These are phyloP conservation scores for Palaemon carinicauda DNA, from an alignment of 1,140 invertebrate species.

Conservation along the genomic window DNA sequence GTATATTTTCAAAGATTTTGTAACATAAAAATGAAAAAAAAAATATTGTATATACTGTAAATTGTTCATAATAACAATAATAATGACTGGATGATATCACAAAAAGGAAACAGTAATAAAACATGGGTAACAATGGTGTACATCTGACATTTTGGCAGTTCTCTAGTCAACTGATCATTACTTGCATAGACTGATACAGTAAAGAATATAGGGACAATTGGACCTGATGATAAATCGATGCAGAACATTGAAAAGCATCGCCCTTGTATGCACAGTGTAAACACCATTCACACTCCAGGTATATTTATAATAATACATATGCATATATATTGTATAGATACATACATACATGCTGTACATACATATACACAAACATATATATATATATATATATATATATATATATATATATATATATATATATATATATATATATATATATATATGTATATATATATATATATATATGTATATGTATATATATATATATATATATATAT, in stretches of 20 bases:
- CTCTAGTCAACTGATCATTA: conserved; percentile 40
- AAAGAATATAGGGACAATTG: conserved; percentile 23
- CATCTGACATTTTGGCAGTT: too few species aligned
- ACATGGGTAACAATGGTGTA: conserved; percentile 42
- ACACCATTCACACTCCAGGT: too few species aligned
- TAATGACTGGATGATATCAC: conserved; percentile 11
- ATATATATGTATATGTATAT: too few species aligned
- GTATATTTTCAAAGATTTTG: neutral
- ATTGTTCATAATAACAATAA: conserved; percentile 47
- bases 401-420: too few species aligned
- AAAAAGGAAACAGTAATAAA: neutral
- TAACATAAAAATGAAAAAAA: conserved; percentile 43
- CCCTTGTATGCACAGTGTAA: neutral
- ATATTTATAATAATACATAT: too few species aligned
- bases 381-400: too few species aligned
- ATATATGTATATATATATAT: too few species aligned
- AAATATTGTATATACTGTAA: conserved; percentile 36
- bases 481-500: too few species aligned
- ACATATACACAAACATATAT: too few species aligned
- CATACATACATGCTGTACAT: too few species aligned
- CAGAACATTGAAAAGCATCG: neutral
- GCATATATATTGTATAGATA: too few species aligned
- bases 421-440: too few species aligned
- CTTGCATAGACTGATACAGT: conserved; percentile 53
- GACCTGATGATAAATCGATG: neutral